Conservation (phyloP, 2,113 vertebrate species). For the Gopherus evgoodei region DNA sequence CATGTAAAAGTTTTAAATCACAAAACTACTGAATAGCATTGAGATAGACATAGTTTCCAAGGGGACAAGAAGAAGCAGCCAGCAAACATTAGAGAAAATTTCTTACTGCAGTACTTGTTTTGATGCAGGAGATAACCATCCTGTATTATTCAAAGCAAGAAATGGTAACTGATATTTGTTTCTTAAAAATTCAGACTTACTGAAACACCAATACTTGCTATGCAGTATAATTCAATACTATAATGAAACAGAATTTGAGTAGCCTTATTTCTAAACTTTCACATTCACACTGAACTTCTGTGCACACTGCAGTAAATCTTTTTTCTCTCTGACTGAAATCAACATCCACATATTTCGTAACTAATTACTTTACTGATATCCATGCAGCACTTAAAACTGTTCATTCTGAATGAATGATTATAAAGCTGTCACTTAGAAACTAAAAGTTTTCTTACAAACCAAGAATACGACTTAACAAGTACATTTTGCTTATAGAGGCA, state of each 20-base stretch:
- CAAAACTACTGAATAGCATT: not conserved
- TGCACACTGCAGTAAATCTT: not conserved
- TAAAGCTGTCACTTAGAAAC: not conserved
- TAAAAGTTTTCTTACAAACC: not conserved
- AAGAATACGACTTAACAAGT: not conserved
- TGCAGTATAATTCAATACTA: fast-evolving
- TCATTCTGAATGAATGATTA: not conserved
- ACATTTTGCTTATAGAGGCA: not conserved
- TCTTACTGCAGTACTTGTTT: not conserved
- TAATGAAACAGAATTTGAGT: not conserved
- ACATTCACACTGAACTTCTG: not conserved
- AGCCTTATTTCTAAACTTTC: not conserved
- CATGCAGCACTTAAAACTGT: not conserved
- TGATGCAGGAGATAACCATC: not conserved
- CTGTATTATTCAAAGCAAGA: not conserved
- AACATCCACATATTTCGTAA: not conserved
- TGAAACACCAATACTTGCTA: not conserved
- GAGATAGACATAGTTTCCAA: not conserved
- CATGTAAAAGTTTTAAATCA: not conserved
- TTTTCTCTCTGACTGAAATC: not conserved
- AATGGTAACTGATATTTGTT: not conserved
- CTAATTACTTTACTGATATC: not conserved
- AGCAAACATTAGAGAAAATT: not conserved
- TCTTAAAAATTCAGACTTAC: not conserved
- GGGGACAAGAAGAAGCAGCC: not conserved